Conservation (phyloP, 2,797 vertebrate genomes). For the Hyperoplus lanceolatus region DNA sequence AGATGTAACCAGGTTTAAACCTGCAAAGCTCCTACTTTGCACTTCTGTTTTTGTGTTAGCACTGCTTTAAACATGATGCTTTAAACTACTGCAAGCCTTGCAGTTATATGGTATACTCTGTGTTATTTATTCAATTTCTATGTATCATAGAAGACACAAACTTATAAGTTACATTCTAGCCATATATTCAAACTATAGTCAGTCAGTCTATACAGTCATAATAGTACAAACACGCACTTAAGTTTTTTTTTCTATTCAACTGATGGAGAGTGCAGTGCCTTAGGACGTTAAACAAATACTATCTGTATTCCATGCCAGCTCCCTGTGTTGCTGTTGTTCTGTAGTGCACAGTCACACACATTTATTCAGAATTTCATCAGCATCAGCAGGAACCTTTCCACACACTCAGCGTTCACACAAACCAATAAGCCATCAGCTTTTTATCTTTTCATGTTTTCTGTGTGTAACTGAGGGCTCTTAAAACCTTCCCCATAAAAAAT, state of each 20-base stretch:
- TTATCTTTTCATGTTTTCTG: slow-evolving; percentile 61
- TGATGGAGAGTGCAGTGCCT: background rate
- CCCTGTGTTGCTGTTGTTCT: background rate
- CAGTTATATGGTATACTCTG: too few relatives aligned
- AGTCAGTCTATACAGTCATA: background rate
- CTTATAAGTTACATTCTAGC: background rate
- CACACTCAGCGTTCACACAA: slow-evolving; percentile 50
- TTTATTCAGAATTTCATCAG: slow-evolving; percentile 36
- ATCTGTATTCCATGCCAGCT: slow-evolving; percentile 4
- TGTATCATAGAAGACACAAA: background rate
- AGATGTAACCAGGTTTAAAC: background rate
- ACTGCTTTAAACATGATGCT: background rate
- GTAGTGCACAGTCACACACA: slow-evolving; percentile 5
- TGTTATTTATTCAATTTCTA: background rate
- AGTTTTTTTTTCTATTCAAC: background rate
- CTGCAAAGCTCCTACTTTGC: background rate
- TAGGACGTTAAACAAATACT: background rate
- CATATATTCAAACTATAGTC: background rate
- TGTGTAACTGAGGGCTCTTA: slow-evolving; percentile 17
- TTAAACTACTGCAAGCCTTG: too few relatives aligned
- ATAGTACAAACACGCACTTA: too few relatives aligned
- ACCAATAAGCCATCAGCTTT: slow-evolving; percentile 54
- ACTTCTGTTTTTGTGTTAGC: background rate
- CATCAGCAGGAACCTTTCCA: slow-evolving; percentile 18
- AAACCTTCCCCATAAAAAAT: slow-evolving; percentile 59